phyloP scores from a whole-genome alignment of 2,113 vertebrate genomes.

The Condylura cristata region DNA sequence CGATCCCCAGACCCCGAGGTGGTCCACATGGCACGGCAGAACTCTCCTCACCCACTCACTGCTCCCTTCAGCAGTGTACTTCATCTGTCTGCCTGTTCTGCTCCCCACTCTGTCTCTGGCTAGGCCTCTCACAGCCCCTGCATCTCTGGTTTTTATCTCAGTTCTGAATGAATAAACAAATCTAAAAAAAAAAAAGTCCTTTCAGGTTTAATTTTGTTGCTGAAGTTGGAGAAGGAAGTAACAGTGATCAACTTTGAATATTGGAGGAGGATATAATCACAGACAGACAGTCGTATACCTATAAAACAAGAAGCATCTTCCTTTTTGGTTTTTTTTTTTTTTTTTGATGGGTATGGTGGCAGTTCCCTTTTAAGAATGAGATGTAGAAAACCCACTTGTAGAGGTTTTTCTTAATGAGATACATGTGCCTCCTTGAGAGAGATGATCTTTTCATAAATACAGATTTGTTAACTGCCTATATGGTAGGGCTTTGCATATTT shows the following conservation, averaged over 20 bases:
- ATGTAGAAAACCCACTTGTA: background rate
- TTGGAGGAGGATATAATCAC: background rate
- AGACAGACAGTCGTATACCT: background rate
- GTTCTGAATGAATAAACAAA: too few relatives aligned
- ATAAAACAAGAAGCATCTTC: slow-evolving; percentile 29
- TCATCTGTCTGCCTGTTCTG: too few relatives aligned
- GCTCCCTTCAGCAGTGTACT: too few relatives aligned
- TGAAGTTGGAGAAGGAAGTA: background rate
- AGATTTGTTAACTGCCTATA: slow-evolving; percentile 38
- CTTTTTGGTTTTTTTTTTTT: too few relatives aligned
- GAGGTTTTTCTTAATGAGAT: slow-evolving; percentile 48
- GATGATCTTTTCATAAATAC: slow-evolving; percentile 19
- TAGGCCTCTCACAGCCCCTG: too few relatives aligned
- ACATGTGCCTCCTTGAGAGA: slow-evolving; percentile 11
- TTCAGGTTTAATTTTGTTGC: background rate
- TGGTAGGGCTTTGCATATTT: slow-evolving; percentile 55
- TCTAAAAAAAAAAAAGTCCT: too few relatives aligned
- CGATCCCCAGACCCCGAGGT: too few relatives aligned
- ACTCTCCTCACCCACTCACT: too few relatives aligned
- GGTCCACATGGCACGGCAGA: too few relatives aligned
- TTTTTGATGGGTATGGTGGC: background rate
- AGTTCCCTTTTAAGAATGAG: background rate
- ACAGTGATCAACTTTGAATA: background rate
- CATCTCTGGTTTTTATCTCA: too few relatives aligned
- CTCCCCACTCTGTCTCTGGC: too few relatives aligned